Percentiles rank a stretch among this genome's conserved stretches.
phyloP scores from a whole-genome alignment of 2,113 vertebrate genomes.

The Poicephalus gulielmi region DNA sequence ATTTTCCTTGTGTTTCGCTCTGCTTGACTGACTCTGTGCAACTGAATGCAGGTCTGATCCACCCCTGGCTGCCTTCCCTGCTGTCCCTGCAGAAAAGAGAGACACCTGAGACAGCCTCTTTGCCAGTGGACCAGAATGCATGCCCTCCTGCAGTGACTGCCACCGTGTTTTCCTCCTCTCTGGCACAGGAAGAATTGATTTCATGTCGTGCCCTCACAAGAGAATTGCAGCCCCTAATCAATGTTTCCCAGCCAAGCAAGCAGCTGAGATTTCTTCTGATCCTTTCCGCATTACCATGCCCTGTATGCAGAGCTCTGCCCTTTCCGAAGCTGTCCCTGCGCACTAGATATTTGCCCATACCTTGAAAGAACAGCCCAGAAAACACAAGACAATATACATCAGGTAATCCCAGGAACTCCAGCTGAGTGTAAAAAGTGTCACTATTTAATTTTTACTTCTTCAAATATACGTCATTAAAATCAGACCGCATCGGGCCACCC shows the following conservation, averaged over 20 bases:
- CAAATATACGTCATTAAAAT: not conserved
- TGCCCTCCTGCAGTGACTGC: not conserved
- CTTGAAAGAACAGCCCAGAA: not conserved
- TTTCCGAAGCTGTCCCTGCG: not conserved
- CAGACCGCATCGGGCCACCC: not conserved
- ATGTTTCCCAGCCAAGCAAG: not conserved
- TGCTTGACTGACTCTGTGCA: not conserved
- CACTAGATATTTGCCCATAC: not conserved
- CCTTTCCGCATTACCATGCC: accelerated
- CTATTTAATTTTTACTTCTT: not conserved
- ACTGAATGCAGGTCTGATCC: not conserved
- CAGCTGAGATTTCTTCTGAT: not conserved
- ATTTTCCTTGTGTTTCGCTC: slow-evolving; percentile 45
- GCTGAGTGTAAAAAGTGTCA: not conserved
- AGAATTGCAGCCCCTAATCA: not conserved
- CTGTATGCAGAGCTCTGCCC: not conserved
- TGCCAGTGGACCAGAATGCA: not conserved
- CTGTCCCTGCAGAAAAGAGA: not conserved
- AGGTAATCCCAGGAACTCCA: accelerated
- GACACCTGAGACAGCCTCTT: slow-evolving; percentile 39
- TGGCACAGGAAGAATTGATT: not conserved
- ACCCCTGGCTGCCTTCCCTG: not conserved
- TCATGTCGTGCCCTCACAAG: not conserved
- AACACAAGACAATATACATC: not conserved
- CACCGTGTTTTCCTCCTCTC: not conserved